These are phyloP conservation scores for Helicoverpa armigera DNA, from an alignment of 1,140 invertebrate genomes.

Conservation along the genomic window DNA sequence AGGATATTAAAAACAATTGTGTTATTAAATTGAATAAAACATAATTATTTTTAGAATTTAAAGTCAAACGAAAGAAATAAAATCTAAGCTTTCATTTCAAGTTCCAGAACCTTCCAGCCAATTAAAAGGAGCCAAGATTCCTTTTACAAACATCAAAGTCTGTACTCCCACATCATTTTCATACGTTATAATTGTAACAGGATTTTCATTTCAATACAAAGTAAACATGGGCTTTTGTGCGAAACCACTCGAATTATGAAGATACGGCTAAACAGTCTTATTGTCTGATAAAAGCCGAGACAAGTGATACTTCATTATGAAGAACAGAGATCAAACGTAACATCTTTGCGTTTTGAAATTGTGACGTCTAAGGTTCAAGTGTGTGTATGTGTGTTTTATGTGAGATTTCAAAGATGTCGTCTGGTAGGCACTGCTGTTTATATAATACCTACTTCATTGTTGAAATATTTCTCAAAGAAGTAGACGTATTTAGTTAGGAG, in stretches of 20 bases:
- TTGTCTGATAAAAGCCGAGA: conserved; percentile 30
- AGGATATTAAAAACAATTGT: too few species aligned
- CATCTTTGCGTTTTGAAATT: conserved; percentile 20
- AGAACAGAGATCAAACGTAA: conserved; percentile 28
- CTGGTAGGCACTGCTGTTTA: too few species aligned
- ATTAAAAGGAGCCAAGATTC: not conserved
- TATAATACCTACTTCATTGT: too few species aligned
- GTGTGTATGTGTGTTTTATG: not conserved
- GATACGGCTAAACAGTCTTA: conserved; percentile 34
- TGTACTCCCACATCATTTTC: not conserved
- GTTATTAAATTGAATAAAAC: too few species aligned
- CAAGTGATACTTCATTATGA: not conserved
- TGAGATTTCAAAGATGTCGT: not conserved
- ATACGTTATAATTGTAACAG: conserved; percentile 4
- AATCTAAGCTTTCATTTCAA: not conserved
- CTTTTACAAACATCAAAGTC: conserved; percentile 22
- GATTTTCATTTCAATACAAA: conserved; percentile 46
- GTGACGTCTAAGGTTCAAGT: not conserved
- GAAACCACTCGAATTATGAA: conserved; percentile 48
- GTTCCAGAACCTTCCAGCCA: not conserved
- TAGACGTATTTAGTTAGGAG: too few species aligned
- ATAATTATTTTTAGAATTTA: too few species aligned
- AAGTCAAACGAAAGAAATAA: not conserved
- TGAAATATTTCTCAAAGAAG: too few species aligned
- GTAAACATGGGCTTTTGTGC: conserved; percentile 48